Evolutionary conservation across 2,888 invertebrate species (phyloP).

Genomic region (Hecatera dysodea): DNA sequence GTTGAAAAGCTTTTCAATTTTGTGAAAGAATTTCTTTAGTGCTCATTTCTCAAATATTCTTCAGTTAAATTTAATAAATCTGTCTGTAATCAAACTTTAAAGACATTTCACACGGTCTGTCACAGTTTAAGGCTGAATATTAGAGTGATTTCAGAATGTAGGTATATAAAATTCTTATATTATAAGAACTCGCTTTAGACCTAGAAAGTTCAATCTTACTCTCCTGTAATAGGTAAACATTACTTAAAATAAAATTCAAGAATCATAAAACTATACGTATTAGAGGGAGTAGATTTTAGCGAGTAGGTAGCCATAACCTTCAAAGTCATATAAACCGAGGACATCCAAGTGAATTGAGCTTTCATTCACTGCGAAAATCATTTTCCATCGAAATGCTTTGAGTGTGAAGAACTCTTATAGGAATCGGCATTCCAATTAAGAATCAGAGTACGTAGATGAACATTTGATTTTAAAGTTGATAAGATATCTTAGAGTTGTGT

Average conservation of each 20-base stretch:
- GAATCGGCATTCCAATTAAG: neutral
- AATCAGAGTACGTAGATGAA: neutral
- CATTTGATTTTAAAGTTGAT: neutral
- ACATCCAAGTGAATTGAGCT: conserved; percentile 9
- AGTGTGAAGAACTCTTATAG: neutral
- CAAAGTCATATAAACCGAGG: conserved; percentile 7
- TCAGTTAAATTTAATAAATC: neutral
- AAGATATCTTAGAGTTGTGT: no score
- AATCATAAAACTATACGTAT: neutral
- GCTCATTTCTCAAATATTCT: conserved; percentile 7
- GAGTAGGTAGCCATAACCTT: conserved; percentile 3
- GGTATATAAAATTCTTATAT: neutral
- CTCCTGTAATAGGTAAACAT: neutral
- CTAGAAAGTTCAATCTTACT: neutral
- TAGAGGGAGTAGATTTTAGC: conserved; percentile 5
- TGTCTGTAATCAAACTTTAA: neutral
- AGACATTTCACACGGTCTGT: neutral
- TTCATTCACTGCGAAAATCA: neutral
- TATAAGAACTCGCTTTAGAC: neutral
- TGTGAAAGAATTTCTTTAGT: neutral
- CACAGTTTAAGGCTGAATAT: neutral
- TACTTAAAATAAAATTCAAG: neutral
- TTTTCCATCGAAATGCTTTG: conserved; percentile 19
- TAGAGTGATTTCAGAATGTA: neutral
- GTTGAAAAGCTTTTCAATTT: conserved; percentile 8